Evolutionary conservation across 2,113 vertebrate species (phyloP).

Genomic region (Gallinago paraguaiae): DNA sequence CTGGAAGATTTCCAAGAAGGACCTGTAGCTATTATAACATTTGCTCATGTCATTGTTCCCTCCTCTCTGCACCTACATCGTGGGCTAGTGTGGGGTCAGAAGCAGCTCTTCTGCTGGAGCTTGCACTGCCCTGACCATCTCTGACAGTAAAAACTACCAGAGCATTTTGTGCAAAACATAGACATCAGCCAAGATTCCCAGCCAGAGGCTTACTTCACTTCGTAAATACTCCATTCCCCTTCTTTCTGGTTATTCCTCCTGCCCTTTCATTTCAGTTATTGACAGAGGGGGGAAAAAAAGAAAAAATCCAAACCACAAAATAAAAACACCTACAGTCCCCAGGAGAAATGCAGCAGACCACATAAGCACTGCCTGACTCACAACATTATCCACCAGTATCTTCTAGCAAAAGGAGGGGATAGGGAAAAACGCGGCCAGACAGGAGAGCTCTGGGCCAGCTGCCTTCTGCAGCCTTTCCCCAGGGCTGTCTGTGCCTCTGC

Average conservation of each 20-base stretch:
- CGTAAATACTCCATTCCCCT: not conserved
- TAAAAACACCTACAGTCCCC: not conserved
- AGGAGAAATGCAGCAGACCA: not conserved
- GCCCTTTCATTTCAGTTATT: not conserved
- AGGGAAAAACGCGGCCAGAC: not conserved
- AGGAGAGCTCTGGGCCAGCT: not conserved
- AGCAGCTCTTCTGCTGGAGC: not conserved
- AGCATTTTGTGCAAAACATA: not conserved
- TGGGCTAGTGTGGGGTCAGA: not conserved
- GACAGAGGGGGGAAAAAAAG: rapidly evolving
- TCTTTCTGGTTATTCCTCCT: not conserved
- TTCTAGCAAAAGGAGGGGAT: not conserved
- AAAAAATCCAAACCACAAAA: not conserved
- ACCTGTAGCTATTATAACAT: not conserved
- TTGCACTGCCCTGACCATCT: not conserved
- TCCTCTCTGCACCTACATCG: not conserved
- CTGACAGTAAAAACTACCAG: not conserved
- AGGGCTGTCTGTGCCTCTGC: constrained; percentile 24
- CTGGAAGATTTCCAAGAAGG: not conserved
- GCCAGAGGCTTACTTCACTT: not conserved
- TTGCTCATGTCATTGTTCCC: not conserved
- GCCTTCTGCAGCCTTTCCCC: not conserved
- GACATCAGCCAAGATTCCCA: not conserved
- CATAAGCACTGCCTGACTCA: constrained; percentile 2
- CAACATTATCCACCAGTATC: not conserved